These are phyloP conservation scores for Microtus richardsoni DNA, from an alignment of 2,113 vertebrate species.

Conservation along the genomic window DNA sequence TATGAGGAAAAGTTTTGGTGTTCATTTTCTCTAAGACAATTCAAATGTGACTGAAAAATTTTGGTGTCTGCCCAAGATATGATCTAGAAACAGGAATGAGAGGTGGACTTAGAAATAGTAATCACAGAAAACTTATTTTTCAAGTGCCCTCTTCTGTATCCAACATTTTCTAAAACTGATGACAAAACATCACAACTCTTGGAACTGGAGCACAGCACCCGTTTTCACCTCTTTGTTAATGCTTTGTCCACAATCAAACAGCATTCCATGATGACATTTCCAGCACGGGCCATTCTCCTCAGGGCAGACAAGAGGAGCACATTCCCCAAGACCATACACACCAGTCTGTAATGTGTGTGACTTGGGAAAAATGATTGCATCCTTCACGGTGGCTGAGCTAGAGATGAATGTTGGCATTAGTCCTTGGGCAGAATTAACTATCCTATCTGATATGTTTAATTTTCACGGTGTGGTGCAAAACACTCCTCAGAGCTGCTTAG, in stretches of 20 bases:
- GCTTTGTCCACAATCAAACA: background rate
- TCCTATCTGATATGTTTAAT: constrained; percentile 15
- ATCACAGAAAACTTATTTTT: constrained; percentile 41
- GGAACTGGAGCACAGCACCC: background rate
- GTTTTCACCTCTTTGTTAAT: background rate
- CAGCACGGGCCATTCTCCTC: background rate
- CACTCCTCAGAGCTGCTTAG: background rate
- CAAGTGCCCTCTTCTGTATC: background rate
- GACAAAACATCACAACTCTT: background rate
- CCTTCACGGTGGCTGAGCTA: constrained; percentile 27
- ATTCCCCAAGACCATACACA: background rate
- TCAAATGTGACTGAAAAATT: constrained; percentile 2
- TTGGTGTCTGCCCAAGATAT: background rate
- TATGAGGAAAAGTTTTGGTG: background rate
- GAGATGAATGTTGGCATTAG: constrained; percentile 6
- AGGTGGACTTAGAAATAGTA: background rate
- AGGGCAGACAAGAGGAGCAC: background rate
- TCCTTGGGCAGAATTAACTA: constrained; percentile 28
- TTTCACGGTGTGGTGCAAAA: background rate
- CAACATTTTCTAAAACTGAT: constrained; percentile 15
- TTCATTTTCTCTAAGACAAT: background rate
- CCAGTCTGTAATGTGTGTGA: background rate
- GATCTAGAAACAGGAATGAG: background rate
- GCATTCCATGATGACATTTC: background rate
- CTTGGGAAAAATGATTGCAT: background rate